phyloP scores from a whole-genome alignment of 2,113 vertebrate genomes.

The Asarcornis scutulata region DNA sequence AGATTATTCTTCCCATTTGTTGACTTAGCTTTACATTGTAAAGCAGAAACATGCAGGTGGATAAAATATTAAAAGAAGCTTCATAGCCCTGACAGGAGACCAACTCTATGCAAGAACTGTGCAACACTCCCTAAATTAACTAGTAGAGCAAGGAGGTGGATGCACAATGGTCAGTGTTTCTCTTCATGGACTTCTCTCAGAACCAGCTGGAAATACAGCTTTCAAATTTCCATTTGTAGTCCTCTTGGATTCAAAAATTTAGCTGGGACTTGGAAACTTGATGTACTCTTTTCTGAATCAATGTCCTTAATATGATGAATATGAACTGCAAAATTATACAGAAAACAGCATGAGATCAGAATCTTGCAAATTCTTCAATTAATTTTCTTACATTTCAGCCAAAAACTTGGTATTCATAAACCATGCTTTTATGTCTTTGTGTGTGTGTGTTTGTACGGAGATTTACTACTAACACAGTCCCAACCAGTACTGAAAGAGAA shows the following conservation, averaged over 20 bases:
- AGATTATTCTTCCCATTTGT: rapidly evolving
- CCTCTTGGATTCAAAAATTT: neutral
- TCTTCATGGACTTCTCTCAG: neutral
- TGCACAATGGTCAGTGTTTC: neutral
- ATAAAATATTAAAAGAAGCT: neutral
- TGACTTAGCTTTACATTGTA: neutral
- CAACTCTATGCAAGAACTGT: neutral
- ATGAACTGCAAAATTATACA: neutral
- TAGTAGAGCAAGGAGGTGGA: neutral
- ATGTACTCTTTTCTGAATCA: neutral
- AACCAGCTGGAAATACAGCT: neutral
- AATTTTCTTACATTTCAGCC: neutral
- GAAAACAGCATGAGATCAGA: neutral
- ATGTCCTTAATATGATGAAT: neutral
- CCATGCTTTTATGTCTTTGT: neutral
- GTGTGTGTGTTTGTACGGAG: rapidly evolving
- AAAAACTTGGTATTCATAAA: neutral
- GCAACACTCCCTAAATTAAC: neutral
- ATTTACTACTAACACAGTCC: neutral
- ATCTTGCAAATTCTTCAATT: neutral
- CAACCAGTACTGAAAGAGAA: neutral
- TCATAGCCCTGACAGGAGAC: neutral
- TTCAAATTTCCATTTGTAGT: neutral
- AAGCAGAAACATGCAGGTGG: neutral
- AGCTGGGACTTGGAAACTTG: neutral